Evolutionary conservation across 2,113 vertebrate species (phyloP).

Genomic region (Mesitornis unicolor): DNA sequence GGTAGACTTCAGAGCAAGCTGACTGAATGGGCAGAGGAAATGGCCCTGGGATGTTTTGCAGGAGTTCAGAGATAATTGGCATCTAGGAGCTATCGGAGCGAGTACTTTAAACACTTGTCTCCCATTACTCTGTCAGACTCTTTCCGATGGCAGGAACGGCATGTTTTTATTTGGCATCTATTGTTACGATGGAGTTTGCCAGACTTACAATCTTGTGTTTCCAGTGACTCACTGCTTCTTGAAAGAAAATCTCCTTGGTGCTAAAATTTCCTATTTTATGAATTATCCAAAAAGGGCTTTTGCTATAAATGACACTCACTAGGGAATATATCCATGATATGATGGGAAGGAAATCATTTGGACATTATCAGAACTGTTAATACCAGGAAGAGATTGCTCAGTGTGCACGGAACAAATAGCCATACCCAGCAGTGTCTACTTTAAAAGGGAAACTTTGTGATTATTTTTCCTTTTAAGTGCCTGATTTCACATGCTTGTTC

Average conservation of each 20-base stretch:
- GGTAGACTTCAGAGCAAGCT: not conserved
- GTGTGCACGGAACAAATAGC: not conserved
- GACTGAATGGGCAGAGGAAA: not conserved
- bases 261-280: slow-evolving; percentile 28
- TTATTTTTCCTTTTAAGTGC: not conserved
- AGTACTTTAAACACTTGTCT: not conserved
- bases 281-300: not conserved
- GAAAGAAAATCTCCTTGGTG: slow-evolving; percentile 7
- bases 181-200: not conserved
- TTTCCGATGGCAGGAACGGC: not conserved
- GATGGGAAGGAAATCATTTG: not conserved
- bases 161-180: slow-evolving; percentile 34
- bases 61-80: not conserved
- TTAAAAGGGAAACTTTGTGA: not conserved
- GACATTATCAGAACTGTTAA: not conserved
- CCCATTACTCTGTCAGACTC: not conserved
- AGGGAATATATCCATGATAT: slow-evolving; percentile 8
- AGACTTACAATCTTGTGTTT: not conserved
- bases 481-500: not conserved
- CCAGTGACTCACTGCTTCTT: slow-evolving; percentile 38
- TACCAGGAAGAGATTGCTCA: slow-evolving; percentile 43
- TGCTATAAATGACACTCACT: not conserved
- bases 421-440: not conserved
- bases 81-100: not conserved
- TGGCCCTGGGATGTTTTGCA: not conserved